phyloP scores from a whole-genome alignment of 2,888 invertebrate species.

The Drosophila prolongata region DNA sequence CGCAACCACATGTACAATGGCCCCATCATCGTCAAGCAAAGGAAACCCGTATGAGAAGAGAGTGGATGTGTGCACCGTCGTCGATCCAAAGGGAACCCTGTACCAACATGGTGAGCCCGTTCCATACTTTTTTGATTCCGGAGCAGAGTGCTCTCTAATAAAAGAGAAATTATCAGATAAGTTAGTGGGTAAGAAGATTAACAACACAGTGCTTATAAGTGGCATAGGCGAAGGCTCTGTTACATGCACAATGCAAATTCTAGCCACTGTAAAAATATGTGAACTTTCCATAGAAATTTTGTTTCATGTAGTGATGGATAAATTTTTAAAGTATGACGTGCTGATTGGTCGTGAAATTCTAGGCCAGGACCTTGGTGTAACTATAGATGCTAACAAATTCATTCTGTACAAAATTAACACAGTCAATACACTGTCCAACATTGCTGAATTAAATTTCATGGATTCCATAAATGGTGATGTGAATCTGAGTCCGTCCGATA shows the following conservation, averaged over 20 bases:
- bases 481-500: neutral
- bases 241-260: neutral
- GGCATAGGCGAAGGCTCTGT: neutral
- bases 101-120: neutral
- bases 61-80: neutral
- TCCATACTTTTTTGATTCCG: neutral
- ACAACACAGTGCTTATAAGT: neutral
- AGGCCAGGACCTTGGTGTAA: neutral
- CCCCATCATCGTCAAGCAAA: too few species aligned
- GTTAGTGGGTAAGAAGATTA: neutral
- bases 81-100: neutral
- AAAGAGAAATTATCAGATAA: conserved; percentile 1
- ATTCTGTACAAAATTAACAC: neutral
- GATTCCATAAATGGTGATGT: neutral
- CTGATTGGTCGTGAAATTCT: neutral
- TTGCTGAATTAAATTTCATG: neutral
- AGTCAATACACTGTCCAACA: neutral
- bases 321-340: neutral
- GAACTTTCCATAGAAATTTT: neutral
- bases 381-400: neutral
- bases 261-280: neutral
- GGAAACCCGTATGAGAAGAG: too few species aligned
- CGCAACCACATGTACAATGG: too few species aligned
- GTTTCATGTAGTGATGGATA: neutral
- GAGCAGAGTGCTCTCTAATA: neutral